Conservation (phyloP, 2,797 vertebrate species). For the Micropoecilia bifurca region DNA sequence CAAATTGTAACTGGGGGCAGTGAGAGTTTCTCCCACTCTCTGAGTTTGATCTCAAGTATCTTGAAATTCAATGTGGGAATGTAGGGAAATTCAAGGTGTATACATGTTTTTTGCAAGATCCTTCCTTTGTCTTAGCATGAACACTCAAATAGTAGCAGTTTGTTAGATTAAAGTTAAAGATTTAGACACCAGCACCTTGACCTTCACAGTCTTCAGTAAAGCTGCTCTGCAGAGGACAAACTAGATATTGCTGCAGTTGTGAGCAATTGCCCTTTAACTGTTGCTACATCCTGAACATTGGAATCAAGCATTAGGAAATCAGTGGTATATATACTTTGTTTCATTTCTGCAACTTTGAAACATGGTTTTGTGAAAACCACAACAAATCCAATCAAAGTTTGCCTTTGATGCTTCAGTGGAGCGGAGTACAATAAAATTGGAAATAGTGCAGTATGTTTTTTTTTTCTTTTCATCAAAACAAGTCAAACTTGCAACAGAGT, state of each 20-base stretch:
- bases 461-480: not conserved
- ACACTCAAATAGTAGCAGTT: not conserved
- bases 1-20: not conserved
- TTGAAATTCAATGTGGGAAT: not conserved
- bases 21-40: not conserved
- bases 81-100: not conserved
- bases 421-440: not conserved
- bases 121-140: not conserved
- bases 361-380: constrained; percentile 17
- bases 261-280: not conserved
- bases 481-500: not conserved
- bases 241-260: not conserved
- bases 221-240: not conserved
- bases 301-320: not conserved
- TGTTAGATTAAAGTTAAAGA: not conserved
- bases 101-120: not conserved
- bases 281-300: not conserved
- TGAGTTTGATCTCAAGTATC: no score
- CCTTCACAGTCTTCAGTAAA: not conserved
- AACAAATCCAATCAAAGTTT: constrained; percentile 7
- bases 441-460: not conserved
- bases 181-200: not conserved
- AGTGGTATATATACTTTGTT: constrained; percentile 15
- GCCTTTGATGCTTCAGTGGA: not conserved
- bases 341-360: not conserved